Percentiles rank a stretch among this genome's conserved stretches.
phyloP scores from a whole-genome alignment of 2,113 vertebrate species.

The Salminus brasiliensis region DNA sequence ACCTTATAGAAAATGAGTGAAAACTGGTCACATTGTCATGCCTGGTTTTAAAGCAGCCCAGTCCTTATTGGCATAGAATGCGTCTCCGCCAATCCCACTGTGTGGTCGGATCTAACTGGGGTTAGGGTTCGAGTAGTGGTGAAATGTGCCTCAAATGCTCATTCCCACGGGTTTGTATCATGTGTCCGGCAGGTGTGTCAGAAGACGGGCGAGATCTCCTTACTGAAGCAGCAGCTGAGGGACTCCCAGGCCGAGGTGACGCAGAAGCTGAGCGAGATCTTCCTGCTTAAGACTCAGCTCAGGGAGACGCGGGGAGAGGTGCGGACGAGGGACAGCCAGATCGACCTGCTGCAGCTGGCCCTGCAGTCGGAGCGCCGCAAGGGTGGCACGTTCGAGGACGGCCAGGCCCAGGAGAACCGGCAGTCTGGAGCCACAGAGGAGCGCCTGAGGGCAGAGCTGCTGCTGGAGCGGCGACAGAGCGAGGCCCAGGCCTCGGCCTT shows the following conservation, averaged over 20 bases:
- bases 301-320: conserved; percentile 83
- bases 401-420: conserved; percentile 63
- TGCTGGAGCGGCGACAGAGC: conserved; percentile 89
- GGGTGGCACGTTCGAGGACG: conserved; percentile 66
- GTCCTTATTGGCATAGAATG: too few species aligned
- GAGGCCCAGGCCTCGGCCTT: conserved; percentile 89
- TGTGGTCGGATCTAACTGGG: too few species aligned
- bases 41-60: too few species aligned
- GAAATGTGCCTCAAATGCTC: too few species aligned
- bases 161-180: too few species aligned
- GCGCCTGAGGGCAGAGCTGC: conserved; percentile 88
- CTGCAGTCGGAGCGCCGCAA: conserved; percentile 71
- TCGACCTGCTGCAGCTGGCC: conserved; percentile 80
- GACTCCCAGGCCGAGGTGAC: conserved; percentile 94
- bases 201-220: conserved; percentile 92
- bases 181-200: conserved; percentile 85
- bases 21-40: too few species aligned
- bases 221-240: conserved; percentile 94
- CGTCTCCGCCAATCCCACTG: too few species aligned
- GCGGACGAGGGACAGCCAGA: conserved; percentile 81
- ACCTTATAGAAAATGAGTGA: too few species aligned
- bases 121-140: too few species aligned
- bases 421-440: conserved; percentile 73
- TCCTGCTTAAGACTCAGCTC: conserved; percentile 92
- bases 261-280: conserved; percentile 92